These are phyloP conservation scores for Liparis tanakae DNA, from an alignment of 2,797 vertebrate species.

Conservation along the genomic window DNA sequence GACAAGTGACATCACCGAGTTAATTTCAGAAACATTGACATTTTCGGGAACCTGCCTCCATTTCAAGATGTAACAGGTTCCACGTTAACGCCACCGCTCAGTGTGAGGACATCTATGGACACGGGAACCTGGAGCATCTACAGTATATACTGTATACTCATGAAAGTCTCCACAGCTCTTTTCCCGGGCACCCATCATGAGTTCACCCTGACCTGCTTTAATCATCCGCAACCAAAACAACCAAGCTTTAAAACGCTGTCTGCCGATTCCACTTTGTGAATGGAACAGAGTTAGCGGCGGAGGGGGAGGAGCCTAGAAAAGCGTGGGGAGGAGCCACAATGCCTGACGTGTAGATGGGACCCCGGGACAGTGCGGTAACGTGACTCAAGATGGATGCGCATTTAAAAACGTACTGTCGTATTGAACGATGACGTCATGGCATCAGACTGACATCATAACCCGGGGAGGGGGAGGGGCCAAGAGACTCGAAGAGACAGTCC, in stretches of 20 bases:
- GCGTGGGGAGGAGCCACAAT: constrained; percentile 17
- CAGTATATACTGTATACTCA: constrained; percentile 60
- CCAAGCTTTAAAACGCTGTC: constrained; percentile 7
- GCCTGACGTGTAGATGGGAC: constrained; percentile 53
- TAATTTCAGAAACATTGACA: no score
- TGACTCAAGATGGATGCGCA: constrained; percentile 57
- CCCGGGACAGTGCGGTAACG: constrained; percentile 52
- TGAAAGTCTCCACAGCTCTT: constrained; percentile 61
- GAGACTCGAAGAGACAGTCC: no score
- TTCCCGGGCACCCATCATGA: constrained; percentile 28
- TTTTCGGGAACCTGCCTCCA: no score
- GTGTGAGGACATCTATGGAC: constrained; percentile 62
- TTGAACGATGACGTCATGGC: constrained; percentile 6
- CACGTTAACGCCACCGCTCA: constrained; percentile 68
- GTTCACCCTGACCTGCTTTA: constrained; percentile 46
- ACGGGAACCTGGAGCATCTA: constrained; percentile 53
- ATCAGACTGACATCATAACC: no score
- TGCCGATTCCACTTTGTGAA: constrained; percentile 15
- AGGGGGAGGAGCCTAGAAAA: constrained; percentile 23
- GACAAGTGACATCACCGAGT: no score
- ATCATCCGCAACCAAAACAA: constrained; percentile 42
- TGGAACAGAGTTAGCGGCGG: constrained; percentile 36
- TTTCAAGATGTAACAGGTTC: constrained; percentile 22
- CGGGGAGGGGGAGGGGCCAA: no score
- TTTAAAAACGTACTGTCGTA: constrained; percentile 35